phyloP scores from a whole-genome alignment of 2,888 invertebrate genomes.

The Choristoneura rosaceana region DNA sequence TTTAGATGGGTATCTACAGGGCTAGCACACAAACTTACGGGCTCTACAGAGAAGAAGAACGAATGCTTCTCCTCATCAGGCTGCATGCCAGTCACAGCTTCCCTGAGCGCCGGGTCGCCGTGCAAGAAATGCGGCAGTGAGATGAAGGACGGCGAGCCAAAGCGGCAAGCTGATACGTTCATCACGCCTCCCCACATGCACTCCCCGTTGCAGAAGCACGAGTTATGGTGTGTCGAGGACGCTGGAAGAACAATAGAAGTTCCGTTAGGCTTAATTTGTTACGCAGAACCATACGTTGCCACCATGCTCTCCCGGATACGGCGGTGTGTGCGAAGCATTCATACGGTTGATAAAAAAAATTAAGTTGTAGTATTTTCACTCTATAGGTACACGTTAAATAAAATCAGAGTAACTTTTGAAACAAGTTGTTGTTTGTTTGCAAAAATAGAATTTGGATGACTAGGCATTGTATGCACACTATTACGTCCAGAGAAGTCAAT shows the following conservation, averaged over 20 bases:
- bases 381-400: too few species aligned
- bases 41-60: slow-evolving; percentile 91
- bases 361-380: too few species aligned
- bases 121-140: slow-evolving; percentile 94
- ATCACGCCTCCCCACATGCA: slow-evolving; percentile 90
- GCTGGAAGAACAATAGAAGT: slow-evolving; percentile 70
- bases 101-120: slow-evolving; percentile 88
- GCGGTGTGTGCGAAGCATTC: too few species aligned
- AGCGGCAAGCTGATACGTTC: slow-evolving; percentile 92
- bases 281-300: too few species aligned
- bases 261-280: neutral
- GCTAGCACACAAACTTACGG: slow-evolving; percentile 80
- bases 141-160: slow-evolving; percentile 92
- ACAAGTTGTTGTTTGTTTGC: too few species aligned
- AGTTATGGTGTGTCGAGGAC: slow-evolving; percentile 84
- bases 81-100: slow-evolving; percentile 88
- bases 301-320: too few species aligned
- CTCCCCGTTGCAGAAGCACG: slow-evolving; percentile 90
- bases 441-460: too few species aligned
- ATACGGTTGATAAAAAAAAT: too few species aligned
- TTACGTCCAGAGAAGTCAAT: too few species aligned
- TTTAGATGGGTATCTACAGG: too few species aligned
- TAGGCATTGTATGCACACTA: too few species aligned
- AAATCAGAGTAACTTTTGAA: too few species aligned
- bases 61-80: slow-evolving; percentile 89